These are phyloP conservation scores for Poeciliopsis retropinna DNA, from an alignment of 2,113 vertebrate species.

Conservation along the genomic window DNA sequence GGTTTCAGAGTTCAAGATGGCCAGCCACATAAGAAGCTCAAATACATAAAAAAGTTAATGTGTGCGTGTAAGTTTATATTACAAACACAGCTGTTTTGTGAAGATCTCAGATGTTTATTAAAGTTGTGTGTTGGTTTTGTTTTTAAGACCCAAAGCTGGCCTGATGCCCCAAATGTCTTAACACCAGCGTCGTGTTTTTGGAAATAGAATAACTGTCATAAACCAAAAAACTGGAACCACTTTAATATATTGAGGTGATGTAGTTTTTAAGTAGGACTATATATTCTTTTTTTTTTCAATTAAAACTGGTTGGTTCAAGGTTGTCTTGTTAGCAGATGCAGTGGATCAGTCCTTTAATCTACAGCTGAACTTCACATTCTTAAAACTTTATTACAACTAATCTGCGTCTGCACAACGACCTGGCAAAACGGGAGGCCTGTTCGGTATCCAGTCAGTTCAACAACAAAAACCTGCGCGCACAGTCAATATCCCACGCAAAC, in stretches of 20 bases:
- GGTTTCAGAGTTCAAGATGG: too few relatives aligned
- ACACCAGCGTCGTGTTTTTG: not conserved
- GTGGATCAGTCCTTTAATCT: too few relatives aligned
- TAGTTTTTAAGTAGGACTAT: too few relatives aligned
- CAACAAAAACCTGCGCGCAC: not conserved
- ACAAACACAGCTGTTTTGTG: too few relatives aligned
- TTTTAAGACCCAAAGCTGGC: not conserved
- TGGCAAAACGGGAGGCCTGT: not conserved
- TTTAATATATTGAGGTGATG: too few relatives aligned
- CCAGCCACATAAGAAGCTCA: too few relatives aligned
- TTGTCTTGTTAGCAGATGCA: too few relatives aligned
- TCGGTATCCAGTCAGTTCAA: not conserved
- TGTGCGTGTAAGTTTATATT: too few relatives aligned
- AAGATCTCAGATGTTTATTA: too few relatives aligned
- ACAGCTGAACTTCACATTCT: not conserved
- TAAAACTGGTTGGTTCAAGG: too few relatives aligned
- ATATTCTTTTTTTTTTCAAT: too few relatives aligned
- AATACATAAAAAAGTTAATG: too few relatives aligned
- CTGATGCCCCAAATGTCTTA: not conserved
- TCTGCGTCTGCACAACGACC: not conserved
- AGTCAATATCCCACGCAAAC: accelerated
- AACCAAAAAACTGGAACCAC: not conserved
- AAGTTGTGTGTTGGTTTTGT: not conserved
- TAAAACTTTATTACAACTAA: not conserved
- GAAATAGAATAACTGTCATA: not conserved